These are phyloP conservation scores for Eristalinus sepulchralis DNA, from an alignment of 2,888 invertebrate genomes.

Conservation along the genomic window DNA sequence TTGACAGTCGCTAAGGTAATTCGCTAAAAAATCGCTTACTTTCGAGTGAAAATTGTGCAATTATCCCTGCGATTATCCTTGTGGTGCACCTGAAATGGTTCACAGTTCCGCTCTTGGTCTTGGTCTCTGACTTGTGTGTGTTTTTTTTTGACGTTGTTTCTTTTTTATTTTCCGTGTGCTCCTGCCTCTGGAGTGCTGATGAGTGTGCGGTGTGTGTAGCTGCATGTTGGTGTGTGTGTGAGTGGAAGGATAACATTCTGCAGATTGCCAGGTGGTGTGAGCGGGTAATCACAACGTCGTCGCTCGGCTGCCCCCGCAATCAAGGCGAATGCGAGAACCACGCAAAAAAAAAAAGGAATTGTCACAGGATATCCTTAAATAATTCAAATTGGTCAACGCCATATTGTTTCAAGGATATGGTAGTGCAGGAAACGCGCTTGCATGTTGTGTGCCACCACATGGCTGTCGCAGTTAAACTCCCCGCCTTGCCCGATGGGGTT, in stretches of 20 bases:
- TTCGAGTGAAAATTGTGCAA: slow-evolving; percentile 28
- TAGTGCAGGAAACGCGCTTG: slow-evolving; percentile 9
- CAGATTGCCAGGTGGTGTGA: slow-evolving; percentile 3
- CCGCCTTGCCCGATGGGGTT: not conserved
- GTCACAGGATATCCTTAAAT: not conserved
- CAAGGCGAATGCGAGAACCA: not conserved
- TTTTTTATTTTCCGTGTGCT: not conserved
- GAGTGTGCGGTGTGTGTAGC: slow-evolving; percentile 11
- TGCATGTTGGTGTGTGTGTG: not conserved
- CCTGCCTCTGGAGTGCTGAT: slow-evolving; percentile 14
- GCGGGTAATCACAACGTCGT: not conserved
- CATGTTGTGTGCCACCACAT: not conserved
- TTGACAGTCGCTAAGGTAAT: slow-evolving; percentile 34
- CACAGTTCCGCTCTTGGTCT: slow-evolving; percentile 23
- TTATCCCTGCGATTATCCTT: slow-evolving; percentile 17
- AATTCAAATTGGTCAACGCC: slow-evolving; percentile 31
- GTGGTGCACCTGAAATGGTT: slow-evolving; percentile 46
- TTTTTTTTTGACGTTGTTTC: not conserved
- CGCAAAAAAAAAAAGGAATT: not conserved
- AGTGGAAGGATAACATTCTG: slow-evolving; percentile 10
- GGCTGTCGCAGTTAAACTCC: slow-evolving; percentile 2
- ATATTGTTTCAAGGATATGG: slow-evolving; percentile 55
- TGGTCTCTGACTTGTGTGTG: slow-evolving; percentile 22
- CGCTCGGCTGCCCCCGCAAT: not conserved
- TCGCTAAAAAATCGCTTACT: slow-evolving; percentile 30